Percentiles rank a stretch among this genome's conserved stretches.
Conservation (phyloP, 2,888 invertebrate genomes). For the Heliconius charithonia region DNA sequence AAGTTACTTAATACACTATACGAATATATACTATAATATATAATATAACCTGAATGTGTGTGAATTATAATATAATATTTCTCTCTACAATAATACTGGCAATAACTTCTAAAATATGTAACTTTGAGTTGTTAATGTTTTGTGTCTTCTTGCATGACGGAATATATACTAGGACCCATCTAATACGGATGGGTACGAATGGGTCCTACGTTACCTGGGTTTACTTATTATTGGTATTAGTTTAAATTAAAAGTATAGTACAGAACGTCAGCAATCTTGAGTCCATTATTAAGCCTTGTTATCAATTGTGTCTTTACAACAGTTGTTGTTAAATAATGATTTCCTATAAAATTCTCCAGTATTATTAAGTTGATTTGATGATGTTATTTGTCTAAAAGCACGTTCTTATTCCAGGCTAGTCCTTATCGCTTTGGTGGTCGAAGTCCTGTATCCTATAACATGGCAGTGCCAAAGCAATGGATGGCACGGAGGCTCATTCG, state of each 20-base stretch:
- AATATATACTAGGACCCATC: not conserved
- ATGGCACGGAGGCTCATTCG: slow-evolving; percentile 87
- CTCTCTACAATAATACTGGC: not conserved
- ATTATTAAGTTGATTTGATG: not conserved
- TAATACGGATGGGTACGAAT: not conserved
- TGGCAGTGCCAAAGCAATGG: slow-evolving; percentile 88
- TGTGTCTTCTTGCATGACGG: too few relatives aligned
- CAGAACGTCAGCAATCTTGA: not conserved
- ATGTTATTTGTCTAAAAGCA: not conserved
- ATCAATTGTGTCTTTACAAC: not conserved
- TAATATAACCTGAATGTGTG: not conserved
- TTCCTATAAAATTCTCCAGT: not conserved
- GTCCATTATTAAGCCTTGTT: not conserved
- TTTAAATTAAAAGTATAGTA: not conserved
- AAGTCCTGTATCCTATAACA: slow-evolving; percentile 86
- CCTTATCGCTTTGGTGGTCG: slow-evolving; percentile 85
- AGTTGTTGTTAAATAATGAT: not conserved
- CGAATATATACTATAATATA: too few relatives aligned
- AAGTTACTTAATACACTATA: not conserved
- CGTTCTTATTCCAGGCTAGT: slow-evolving; percentile 81
- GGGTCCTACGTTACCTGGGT: not conserved
- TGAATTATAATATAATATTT: not conserved
- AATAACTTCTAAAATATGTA: not conserved
- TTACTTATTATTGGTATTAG: not conserved
- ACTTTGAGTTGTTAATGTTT: not conserved